Evolutionary conservation across 2,888 invertebrate genomes (phyloP), one percentile per base, ranked within the genome.

Genomic region (Pheosia tremula): DNA sequence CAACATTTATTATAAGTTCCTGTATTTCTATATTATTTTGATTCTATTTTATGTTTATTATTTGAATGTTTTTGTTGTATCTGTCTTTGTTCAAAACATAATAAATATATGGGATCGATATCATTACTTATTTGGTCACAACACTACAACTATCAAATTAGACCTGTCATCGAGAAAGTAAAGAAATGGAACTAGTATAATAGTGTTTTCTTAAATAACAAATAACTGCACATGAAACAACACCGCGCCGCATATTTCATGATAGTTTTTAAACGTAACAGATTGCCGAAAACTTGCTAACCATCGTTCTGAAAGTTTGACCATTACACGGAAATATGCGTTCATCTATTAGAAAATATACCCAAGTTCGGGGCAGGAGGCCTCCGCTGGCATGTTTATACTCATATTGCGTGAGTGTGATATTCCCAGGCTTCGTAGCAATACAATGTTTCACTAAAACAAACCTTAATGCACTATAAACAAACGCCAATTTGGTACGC

Each of bases 251-350:
- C 67, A 75, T 74, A 72, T 74, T 78, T 72, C 72, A 77, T 68
- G 71, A 66, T 69, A 71, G 71, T 75, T 81, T 84, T 83, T 81
- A 84, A 83, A 77, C 76, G 75, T 81, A 84, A 84, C 81, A 81
- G 83, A 83, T 83, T 78, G 79, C 79, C 79, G 63, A 73, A 81
- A 85, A 82, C 74, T 83, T 81, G 72, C 78, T 77, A 74, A 70
- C 76, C 76, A 79, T 80, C 79, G 84, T 83, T 79, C 81, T 80
- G 70, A 87, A 90, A 92, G 84, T 92, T 91, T 81, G 85, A 85
- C 87, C 89, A 87, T 92, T 91, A 91, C 81, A 85, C 86, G 83
- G 85, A 91, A 90, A 89, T 90, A 90, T 87, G 86, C 85, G 85
- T 89, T 86, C 86, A 84, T 88, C 88, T 90, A 91, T 88, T 88